Conservation (phyloP, 2,113 vertebrate species). For the Cryptotis parvus region DNA sequence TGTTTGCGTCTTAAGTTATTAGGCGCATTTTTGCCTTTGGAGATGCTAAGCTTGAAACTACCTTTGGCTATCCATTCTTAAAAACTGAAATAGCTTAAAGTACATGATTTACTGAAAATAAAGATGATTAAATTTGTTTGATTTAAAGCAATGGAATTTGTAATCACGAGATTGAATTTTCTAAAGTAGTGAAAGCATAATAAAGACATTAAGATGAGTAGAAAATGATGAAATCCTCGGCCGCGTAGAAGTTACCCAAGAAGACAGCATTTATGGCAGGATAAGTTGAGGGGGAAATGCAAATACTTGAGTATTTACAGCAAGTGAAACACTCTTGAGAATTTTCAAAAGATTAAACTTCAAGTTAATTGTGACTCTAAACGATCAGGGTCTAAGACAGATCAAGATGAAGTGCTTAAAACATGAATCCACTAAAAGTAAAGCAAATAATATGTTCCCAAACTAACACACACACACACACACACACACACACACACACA, state of each 20-base stretch:
- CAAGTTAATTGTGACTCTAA: conserved; percentile 91
- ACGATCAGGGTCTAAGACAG: conserved; percentile 85
- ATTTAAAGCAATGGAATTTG: background rate
- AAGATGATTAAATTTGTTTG: background rate
- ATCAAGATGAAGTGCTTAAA: conserved; percentile 85
- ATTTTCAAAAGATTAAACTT: conserved; percentile 75
- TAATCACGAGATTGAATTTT: background rate
- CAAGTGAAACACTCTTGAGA: conserved; percentile 87
- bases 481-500: too few relatives aligned
- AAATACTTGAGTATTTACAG: conserved; percentile 80
- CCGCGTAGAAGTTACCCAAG: conserved; percentile 84
- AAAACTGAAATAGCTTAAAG: background rate
- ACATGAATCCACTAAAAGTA: conserved; percentile 74
- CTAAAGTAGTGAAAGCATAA: background rate
- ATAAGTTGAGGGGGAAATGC: background rate
- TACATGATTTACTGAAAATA: background rate
- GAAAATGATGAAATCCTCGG: conserved; percentile 78
- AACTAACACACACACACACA: too few relatives aligned
- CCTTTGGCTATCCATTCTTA: background rate
- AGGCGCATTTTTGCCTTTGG: background rate
- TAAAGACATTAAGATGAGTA: conserved; percentile 61
- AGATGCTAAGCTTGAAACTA: background rate
- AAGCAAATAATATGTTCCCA: conserved; percentile 60
- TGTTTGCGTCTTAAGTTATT: background rate
- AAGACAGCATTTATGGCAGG: conserved; percentile 61